Evolutionary conservation across 1,140 invertebrate species (phyloP), one percentile per base, ranked within the genome.

Genomic region (Rhyzopertha dominica): DNA sequence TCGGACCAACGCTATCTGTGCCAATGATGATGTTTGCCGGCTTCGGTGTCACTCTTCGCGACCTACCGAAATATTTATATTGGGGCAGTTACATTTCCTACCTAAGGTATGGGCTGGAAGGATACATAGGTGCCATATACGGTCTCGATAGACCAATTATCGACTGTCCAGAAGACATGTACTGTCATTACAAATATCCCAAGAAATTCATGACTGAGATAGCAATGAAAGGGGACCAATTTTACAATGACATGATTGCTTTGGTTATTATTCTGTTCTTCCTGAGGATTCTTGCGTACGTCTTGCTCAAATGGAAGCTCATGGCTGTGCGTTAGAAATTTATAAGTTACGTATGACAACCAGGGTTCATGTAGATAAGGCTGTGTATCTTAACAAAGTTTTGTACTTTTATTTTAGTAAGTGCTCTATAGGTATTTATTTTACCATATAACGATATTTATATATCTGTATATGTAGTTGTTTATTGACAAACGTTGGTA

Each of bases 31-130:
- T 90, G 86, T 89, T 89, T 52, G 82, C 85, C 37, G 86, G 85
- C 18, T 90, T 89, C 56, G 85, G 86, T 1, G 85, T 90, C 1
- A 80, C 81, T 0, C 62, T 89, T 4, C 65, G 76, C 0, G 86
- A 90, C 66, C 67, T 89, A 58, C 91, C 91, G 0, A 51, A 58
- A 0, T 91, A 92, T 60, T 67, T 95, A 0, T 78, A 84, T 56
- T 94, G 90, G 88, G 84, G 92, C 0, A 90, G 83, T 18, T 87
- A 93, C 56, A 68, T 92, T 29, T 92, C 88, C 12, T 95, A 91
- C 60, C 68, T 94, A 16, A 74, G 90, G 56, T 95, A 91, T 59
- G 86, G 85, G 3, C 74, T 94, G n/a, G 90, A 95, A 70, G 87
- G 89, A 32, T 76, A 75, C 26, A 78, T 90, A 10, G 74, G 76